These are phyloP conservation scores for Lates calcarifer DNA, from an alignment of 2,113 vertebrate species.

Conservation along the genomic window DNA sequence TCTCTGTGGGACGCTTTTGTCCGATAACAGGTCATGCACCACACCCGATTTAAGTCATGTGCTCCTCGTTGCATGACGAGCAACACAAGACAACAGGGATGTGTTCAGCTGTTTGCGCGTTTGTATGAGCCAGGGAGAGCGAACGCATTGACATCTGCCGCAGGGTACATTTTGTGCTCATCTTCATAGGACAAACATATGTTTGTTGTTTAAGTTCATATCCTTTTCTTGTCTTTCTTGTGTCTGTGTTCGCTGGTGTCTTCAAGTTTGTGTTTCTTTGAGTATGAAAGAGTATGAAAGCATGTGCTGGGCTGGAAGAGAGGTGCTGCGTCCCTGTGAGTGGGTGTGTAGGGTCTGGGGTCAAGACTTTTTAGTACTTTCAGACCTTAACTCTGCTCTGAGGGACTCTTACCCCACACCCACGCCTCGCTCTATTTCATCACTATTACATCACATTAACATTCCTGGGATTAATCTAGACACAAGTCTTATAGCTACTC, in stretches of 20 bases:
- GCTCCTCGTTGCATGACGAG: slow-evolving; percentile 68
- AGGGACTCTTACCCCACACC: slow-evolving; percentile 68
- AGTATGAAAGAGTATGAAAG: slow-evolving; percentile 46
- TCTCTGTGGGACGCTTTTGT: slow-evolving; percentile 80
- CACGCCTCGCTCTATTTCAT: slow-evolving; percentile 62
- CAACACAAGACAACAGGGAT: slow-evolving; percentile 68
- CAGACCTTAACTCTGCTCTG: slow-evolving; percentile 66
- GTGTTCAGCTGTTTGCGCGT: slow-evolving; percentile 44
- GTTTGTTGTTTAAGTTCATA: slow-evolving; percentile 26
- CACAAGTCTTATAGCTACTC: slow-evolving; percentile 43
- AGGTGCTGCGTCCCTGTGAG: slow-evolving; percentile 55
- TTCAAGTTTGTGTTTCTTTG: slow-evolving; percentile 22
- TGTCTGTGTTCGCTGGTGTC: slow-evolving; percentile 14
- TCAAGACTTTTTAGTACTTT: slow-evolving; percentile 66
- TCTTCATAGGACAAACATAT: slow-evolving; percentile 21
- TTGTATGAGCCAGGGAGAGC: slow-evolving; percentile 9
- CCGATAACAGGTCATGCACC: slow-evolving; percentile 76
- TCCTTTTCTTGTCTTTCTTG: background rate
- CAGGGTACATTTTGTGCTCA: slow-evolving; percentile 38
- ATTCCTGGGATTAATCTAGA: slow-evolving; percentile 65
- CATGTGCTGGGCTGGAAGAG: slow-evolving; percentile 35
- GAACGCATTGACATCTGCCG: slow-evolving; percentile 11
- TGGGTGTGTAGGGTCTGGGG: slow-evolving; percentile 69
- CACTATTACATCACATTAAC: slow-evolving; percentile 59
- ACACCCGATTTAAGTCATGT: slow-evolving; percentile 78